Evolutionary conservation across 2,888 invertebrate species (phyloP), one percentile per base, ranked within the genome.

Genomic region (Luffia ferchaultella): DNA sequence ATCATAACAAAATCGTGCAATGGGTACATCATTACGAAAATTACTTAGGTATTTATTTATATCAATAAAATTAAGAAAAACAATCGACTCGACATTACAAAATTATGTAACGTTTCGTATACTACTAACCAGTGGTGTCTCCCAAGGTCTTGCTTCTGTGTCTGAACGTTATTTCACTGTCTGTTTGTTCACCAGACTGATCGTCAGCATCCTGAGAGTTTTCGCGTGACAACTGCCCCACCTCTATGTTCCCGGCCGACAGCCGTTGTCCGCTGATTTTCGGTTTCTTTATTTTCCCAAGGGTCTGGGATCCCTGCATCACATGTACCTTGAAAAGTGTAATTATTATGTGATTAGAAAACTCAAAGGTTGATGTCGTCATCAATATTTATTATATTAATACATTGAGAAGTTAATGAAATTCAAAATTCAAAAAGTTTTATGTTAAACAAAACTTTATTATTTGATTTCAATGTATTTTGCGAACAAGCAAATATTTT

Each of bases 121-220:
- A n/a, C n/a, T 42, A 45, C 68, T 62, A 45, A 92, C 93, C 93
- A 63, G 89, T 87, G 52, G 90, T 87, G 73, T 96, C 96, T 60
- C 95, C 93, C 58, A 96, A 88, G n/a, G 95, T 96, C 85, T 93
- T 95, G 84, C 96, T 96, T 63, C 96, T 88, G 59, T 90, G 89
- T 62, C 95, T 87, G 76, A 95, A 95, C 47, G 18, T 85, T 78
- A 69, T 86, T 47, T 78, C 79, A n/a, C 19, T 45, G 5, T 73
- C 74, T 1, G 62, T 61, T 1, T 65, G 55, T 40, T 69, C 73
- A 49, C 64, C 71, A 0, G 79, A 77, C 1, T 73, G 74, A 30
- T 80, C 73, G 49, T 92, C 92, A 15, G 87, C 87, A 56, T 93
- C 93, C 70, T 93, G 90, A 0, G 85, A 85, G 58, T 84, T 84